Base-by-base conservation (phyloP, 1,140 invertebrate genomes). In the Ectropis grisescens region DNA sequence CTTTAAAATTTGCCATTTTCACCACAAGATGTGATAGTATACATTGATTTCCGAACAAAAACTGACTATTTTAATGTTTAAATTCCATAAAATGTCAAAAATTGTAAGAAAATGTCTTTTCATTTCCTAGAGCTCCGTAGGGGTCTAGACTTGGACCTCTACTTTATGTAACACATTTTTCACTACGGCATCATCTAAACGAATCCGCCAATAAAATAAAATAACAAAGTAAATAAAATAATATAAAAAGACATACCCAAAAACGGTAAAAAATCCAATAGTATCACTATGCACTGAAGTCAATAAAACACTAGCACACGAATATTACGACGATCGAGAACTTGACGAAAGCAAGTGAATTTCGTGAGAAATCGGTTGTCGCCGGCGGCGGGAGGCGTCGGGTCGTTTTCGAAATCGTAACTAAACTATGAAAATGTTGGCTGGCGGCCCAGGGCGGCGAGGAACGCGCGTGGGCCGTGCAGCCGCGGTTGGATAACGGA, bases 331-430 rank as follows among this genome's bases (percentile, higher is more conserved):
- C 36, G 42, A 47, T 58, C 62, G 53, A 68, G 57, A 60, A 64
- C 49, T 61, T 49, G 65, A 64, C 65, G 58, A 69, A 66, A 62
- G 29, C 57, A 70, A 64, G 55, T 66, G 57, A 47, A 55, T 61
- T 59, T 62, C 49, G 46, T 51, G 64, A 68, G 59, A 64, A 59
- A 59, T 60, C 58, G 56, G 58, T 53, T 55, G 51, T 68, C 61
- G 72, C 68, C 75, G 75, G 75, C 75, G 72, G 72, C 70, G 70
- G 65, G 61, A 80, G 71, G 66, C 69, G 72, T 80, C 75, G 75
- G 75, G 65, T 80, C 75, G 75, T 80, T 80, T 75, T 80, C 75
- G 75, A 69, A 78, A 75, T 80, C 71, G 75, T 75, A 78, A 78
- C 75, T 76, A 80, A 78, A 80, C 70, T 80, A 75, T 67, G 70